Evolutionary conservation across 2,888 invertebrate species (phyloP).

Genomic region (Hirtodrosophila trivittata): DNA sequence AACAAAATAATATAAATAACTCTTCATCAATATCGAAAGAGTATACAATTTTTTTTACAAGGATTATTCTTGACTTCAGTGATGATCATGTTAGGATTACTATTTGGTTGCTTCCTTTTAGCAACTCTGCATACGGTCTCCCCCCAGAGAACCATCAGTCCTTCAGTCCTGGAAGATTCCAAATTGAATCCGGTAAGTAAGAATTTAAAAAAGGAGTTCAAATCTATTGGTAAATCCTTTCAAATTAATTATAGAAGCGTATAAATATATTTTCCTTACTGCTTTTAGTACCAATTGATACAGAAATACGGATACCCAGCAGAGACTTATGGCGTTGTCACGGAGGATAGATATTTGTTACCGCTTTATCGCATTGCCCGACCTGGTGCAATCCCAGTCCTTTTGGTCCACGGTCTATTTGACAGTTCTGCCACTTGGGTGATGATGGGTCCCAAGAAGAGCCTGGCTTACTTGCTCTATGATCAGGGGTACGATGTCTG

Average conservation of each 20-base stretch:
- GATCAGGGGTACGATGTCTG: conserved; percentile 85
- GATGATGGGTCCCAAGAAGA: conserved; percentile 87
- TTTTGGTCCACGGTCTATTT: conserved; percentile 88
- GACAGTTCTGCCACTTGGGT: conserved; percentile 90
- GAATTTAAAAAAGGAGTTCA: no score
- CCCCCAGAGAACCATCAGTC: background rate
- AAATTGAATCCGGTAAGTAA: conserved; percentile 34
- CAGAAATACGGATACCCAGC: conserved; percentile 86
- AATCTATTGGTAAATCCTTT: no score
- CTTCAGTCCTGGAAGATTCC: background rate
- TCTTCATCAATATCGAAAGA: no score
- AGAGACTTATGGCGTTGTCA: conserved; percentile 86
- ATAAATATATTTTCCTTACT: background rate
- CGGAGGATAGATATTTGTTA: conserved; percentile 90
- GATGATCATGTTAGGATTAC: no score
- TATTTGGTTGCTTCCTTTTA: no score
- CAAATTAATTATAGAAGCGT: conserved; percentile 39
- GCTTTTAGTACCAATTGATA: background rate
- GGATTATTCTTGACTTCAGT: no score
- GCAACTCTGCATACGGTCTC: no score
- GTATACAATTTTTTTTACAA: no score
- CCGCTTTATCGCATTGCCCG: conserved; percentile 88
- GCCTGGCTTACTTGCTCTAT: conserved; percentile 85
- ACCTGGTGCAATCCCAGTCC: conserved; percentile 84
- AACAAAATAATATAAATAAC: no score